phyloP scores from a whole-genome alignment of 1,140 invertebrate genomes.

The Cyphomyrmex costatus region DNA sequence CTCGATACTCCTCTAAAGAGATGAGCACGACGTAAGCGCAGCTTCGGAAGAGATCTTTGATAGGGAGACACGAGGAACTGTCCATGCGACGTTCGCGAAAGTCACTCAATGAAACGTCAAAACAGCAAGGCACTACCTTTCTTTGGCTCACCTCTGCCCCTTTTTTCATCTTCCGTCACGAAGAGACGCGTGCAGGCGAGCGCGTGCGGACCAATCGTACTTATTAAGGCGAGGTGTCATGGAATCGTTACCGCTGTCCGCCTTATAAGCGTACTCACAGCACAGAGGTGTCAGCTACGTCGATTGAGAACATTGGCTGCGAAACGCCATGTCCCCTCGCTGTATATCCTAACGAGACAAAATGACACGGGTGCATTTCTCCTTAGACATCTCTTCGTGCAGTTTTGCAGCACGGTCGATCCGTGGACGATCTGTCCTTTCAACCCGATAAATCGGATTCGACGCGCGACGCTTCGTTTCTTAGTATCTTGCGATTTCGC shows the following conservation, averaged over 20 bases:
- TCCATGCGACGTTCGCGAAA: constrained; percentile 75
- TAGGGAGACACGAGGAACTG: constrained; percentile 78
- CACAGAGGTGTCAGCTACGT: constrained; percentile 73
- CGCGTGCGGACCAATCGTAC: constrained; percentile 77
- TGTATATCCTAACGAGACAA: constrained; percentile 77
- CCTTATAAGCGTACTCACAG: constrained; percentile 73
- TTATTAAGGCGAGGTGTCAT: constrained; percentile 75
- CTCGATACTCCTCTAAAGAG: constrained; percentile 62
- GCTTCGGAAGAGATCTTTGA: constrained; percentile 66
- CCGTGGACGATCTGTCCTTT: constrained; percentile 46
- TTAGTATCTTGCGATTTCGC: not conserved
- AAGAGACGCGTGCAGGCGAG: constrained; percentile 46
- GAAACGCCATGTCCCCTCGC: constrained; percentile 72
- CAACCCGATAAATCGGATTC: constrained; percentile 56
- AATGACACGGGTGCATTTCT: constrained; percentile 68
- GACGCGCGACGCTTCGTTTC: constrained; percentile 18
- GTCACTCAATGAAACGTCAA: constrained; percentile 79
- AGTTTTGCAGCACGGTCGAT: constrained; percentile 50
- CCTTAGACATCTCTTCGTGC: constrained; percentile 28
- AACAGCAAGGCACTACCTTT: constrained; percentile 72
- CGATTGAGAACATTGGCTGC: constrained; percentile 75
- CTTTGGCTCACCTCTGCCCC: constrained; percentile 33
- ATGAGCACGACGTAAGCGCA: constrained; percentile 49
- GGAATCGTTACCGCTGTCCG: constrained; percentile 73
- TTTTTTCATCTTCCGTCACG: constrained; percentile 36